Percentiles rank a stretch among this genome's conserved stretches.
Evolutionary conservation across 2,888 invertebrate species (phyloP).

Genomic region (Drosophila fungiperda): DNA sequence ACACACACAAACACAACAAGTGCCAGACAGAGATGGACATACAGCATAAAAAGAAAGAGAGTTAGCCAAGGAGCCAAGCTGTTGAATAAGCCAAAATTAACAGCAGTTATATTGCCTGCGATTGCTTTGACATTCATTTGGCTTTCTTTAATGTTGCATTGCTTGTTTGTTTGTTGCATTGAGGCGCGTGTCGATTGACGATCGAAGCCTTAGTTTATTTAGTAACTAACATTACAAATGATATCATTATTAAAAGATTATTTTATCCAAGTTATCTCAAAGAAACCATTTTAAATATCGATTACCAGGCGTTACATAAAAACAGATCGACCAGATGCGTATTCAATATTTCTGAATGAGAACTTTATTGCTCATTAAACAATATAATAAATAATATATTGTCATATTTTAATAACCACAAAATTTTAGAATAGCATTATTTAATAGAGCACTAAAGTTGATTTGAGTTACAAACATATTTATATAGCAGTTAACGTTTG

Average conservation of each 20-base stretch:
- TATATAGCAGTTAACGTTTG: neutral
- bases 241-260: constrained; percentile 29
- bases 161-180: neutral
- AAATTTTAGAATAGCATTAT: neutral
- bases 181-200: constrained; percentile 17
- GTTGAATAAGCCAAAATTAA: constrained; percentile 7
- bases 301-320: neutral
- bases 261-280: constrained; percentile 10
- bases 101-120: constrained; percentile 12
- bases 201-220: neutral
- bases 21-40: neutral
- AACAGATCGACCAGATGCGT: neutral
- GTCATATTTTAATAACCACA: neutral
- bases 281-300: neutral
- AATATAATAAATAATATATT: neutral
- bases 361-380: neutral
- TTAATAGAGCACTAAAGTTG: neutral
- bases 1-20: constrained; percentile 6
- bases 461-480: neutral
- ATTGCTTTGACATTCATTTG: constrained; percentile 5
- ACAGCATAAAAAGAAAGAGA: neutral
- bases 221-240: constrained; percentile 38
- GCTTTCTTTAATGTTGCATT: constrained; percentile 5
- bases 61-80: neutral
- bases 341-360: neutral